A percentile compares a stretch with the other conserved stretches of the same genome.
Conservation (phyloP, 1,140 invertebrate genomes). For the Drosophila ironensis region DNA sequence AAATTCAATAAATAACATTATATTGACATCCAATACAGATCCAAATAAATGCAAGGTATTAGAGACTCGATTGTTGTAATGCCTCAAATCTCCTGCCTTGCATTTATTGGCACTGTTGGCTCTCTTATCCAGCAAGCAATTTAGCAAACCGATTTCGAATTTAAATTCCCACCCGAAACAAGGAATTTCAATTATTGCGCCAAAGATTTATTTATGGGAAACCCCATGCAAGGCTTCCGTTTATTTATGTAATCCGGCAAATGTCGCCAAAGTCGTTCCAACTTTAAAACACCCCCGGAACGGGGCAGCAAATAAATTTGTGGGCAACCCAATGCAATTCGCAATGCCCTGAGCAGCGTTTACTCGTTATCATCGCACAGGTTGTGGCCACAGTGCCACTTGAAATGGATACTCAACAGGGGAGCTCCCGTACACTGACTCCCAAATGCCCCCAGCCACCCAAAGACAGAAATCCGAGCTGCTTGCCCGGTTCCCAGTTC, state of each 20-base stretch:
- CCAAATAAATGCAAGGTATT: no score
- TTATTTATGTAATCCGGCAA: constrained; percentile 2
- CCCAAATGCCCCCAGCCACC: not conserved
- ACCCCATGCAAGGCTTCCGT: not conserved
- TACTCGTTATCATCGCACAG: constrained; percentile 56
- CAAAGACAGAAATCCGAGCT: not conserved
- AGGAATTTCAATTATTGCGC: not conserved
- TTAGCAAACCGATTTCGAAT: no score
- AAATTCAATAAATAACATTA: no score
- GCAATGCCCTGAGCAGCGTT: constrained; percentile 53
- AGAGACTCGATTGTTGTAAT: no score
- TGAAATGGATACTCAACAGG: constrained; percentile 57
- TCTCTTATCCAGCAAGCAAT: no score
- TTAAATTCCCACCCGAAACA: no score
- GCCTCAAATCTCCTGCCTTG: no score
- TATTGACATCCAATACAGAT: no score
- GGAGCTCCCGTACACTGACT: constrained; percentile 34
- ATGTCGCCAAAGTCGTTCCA: constrained; percentile 10
- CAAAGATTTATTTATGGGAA: no score
- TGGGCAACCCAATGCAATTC: constrained; percentile 57
- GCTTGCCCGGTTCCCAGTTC: not conserved
- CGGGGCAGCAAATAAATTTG: constrained; percentile 39
- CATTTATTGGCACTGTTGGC: not conserved
- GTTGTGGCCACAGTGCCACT: constrained; percentile 45
- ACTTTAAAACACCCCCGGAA: not conserved